A percentile compares a stretch with the other conserved stretches of the same genome.
phyloP scores from a whole-genome alignment of 2,888 invertebrate genomes.

The Piscicola geometra region DNA sequence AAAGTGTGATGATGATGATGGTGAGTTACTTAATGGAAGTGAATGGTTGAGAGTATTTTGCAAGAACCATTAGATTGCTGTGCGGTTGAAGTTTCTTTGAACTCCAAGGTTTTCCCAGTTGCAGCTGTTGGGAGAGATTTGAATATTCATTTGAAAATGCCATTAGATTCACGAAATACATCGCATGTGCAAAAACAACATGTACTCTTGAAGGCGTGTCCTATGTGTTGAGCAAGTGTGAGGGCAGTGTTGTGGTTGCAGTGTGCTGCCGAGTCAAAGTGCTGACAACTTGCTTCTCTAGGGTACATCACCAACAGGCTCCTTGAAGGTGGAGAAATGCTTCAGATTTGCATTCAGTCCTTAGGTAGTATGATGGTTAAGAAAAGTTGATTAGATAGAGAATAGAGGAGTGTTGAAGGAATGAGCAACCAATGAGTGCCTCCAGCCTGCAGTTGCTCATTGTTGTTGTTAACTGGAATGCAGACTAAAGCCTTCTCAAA shows the following conservation, averaged over 20 bases:
- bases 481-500: background rate
- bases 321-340: too few species aligned
- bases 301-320: constrained; percentile 27
- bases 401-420: too few species aligned
- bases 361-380: too few species aligned
- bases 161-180: too few species aligned
- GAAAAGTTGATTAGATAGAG: too few species aligned
- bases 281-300: constrained; percentile 6
- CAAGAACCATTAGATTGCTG: constrained; percentile 6
- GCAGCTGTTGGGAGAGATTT: too few species aligned
- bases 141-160: too few species aligned
- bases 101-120: background rate
- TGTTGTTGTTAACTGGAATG: constrained; percentile 29
- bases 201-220: background rate
- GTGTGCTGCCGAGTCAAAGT: constrained; percentile 21
- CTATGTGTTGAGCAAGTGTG: background rate
- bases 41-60: too few species aligned
- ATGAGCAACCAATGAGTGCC: constrained; percentile 31
- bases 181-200: too few species aligned
- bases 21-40: too few species aligned
- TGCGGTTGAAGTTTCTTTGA: background rate
- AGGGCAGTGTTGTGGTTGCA: background rate
- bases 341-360: too few species aligned
- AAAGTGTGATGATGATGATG: too few species aligned
- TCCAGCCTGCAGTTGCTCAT: constrained; percentile 7